These are phyloP conservation scores for Drosophila ogumai DNA, from an alignment of 1,140 invertebrate species.

Conservation along the genomic window DNA sequence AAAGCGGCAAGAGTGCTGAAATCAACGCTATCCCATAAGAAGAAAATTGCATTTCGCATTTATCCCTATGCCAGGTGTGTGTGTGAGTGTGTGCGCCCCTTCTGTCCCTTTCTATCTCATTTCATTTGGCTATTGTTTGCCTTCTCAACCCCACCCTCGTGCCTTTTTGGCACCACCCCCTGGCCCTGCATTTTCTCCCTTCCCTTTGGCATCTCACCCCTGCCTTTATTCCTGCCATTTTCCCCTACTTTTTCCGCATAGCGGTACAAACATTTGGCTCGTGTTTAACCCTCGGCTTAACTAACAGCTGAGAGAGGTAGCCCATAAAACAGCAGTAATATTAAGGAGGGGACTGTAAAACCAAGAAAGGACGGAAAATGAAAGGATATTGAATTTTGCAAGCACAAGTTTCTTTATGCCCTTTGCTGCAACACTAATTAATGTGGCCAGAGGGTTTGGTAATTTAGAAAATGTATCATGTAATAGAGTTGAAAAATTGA, in stretches of 20 bases:
- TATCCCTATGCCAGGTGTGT: conserved; percentile 56
- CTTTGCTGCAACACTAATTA: background rate
- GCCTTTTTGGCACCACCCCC: background rate
- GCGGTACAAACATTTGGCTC: conserved; percentile 72
- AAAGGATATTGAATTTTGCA: background rate
- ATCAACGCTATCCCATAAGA: conserved; percentile 74
- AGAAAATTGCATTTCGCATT: conserved; percentile 75
- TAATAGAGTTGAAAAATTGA: too few relatives aligned
- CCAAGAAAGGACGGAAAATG: conserved; percentile 6
- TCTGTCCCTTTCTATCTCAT: background rate
- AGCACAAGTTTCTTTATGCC: background rate
- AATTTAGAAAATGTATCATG: too few relatives aligned
- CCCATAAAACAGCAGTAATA: conserved; percentile 38
- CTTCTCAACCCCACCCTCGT: background rate
- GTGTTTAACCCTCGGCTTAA: conserved; percentile 41
- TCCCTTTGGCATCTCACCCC: conserved; percentile 1
- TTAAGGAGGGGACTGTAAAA: conserved; percentile 1
- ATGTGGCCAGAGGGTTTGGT: background rate
- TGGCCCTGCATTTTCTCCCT: background rate
- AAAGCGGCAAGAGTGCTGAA: conserved; percentile 34
- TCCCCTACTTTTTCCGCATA: conserved; percentile 45
- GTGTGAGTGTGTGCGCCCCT: conserved; percentile 7
- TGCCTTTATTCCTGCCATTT: background rate
- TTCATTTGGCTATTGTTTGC: conserved; percentile 11
- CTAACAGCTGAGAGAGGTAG: conserved; percentile 28